Evolutionary conservation across 2,113 vertebrate genomes (phyloP).

Genomic region (Dipodomys ordii): DNA sequence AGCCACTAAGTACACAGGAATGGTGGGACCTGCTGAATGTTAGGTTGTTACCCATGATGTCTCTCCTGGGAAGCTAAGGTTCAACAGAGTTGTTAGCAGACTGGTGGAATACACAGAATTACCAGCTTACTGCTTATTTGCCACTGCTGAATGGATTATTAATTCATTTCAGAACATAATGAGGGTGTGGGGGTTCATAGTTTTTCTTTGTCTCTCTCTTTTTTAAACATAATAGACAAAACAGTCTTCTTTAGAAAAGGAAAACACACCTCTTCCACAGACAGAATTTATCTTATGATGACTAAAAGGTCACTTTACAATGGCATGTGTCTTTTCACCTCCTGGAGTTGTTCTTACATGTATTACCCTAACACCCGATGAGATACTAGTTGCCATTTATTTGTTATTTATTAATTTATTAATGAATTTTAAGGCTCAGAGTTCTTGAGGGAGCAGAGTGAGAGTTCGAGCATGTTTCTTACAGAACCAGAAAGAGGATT

Average conservation of each 20-base stretch:
- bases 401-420: background rate
- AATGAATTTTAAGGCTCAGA: background rate
- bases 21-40: background rate
- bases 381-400: background rate
- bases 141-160: background rate
- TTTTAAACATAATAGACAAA: background rate
- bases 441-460: background rate
- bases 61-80: background rate
- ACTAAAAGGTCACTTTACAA: background rate
- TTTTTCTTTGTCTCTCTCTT: background rate
- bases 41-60: background rate
- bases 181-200: background rate
- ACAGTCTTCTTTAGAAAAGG: slow-evolving; percentile 7
- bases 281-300: background rate
- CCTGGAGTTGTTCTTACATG: background rate
- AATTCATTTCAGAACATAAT: slow-evolving; percentile 40
- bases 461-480: background rate
- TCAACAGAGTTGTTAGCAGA: background rate
- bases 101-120: background rate
- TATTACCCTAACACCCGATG: background rate
- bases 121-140: background rate
- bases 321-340: background rate
- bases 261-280: background rate
- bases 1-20: background rate
- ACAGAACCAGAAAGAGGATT: background rate